phyloP scores from a whole-genome alignment of 2,888 invertebrate genomes.

The Achlya flavicornis region DNA sequence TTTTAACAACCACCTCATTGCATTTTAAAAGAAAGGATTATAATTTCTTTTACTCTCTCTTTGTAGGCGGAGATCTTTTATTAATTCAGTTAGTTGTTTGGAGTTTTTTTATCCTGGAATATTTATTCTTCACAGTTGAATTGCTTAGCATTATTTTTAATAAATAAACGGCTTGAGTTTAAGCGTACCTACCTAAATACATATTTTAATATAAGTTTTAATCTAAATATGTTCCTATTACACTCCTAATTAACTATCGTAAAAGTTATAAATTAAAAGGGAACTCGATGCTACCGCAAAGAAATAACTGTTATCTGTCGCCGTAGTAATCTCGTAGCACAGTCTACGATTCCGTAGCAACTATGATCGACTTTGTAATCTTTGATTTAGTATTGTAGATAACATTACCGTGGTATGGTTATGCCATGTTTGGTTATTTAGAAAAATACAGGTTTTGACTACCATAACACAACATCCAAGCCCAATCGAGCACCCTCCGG shows the following conservation, averaged over 20 bases:
- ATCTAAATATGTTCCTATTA: not conserved
- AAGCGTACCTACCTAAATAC: not conserved
- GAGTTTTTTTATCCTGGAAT: constrained; percentile 46
- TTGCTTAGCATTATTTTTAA: constrained; percentile 21
- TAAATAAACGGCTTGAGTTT: not conserved
- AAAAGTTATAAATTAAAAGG: not conserved
- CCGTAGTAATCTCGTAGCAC: not conserved
- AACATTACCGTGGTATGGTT: too few species aligned
- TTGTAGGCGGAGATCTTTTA: constrained; percentile 68
- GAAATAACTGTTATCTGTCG: not conserved
- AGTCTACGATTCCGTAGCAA: constrained; percentile 2
- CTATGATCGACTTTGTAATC: not conserved
- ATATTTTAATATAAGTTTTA: not conserved
- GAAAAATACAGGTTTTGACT: not conserved
- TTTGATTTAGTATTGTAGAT: not conserved
- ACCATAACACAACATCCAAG: not conserved
- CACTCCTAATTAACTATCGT: not conserved
- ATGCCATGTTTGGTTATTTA: too few species aligned
- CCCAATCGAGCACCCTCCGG: not conserved
- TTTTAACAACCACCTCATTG: constrained; percentile 82
- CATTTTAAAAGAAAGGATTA: constrained; percentile 84
- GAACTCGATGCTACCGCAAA: not conserved
- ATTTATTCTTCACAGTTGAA: constrained; percentile 29
- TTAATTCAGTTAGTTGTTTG: constrained; percentile 72
- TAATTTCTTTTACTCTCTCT: constrained; percentile 73